A percentile compares a stretch with the other conserved stretches of the same genome.
Conservation (phyloP, 1,140 invertebrate species). For the Bombus breviceps region DNA sequence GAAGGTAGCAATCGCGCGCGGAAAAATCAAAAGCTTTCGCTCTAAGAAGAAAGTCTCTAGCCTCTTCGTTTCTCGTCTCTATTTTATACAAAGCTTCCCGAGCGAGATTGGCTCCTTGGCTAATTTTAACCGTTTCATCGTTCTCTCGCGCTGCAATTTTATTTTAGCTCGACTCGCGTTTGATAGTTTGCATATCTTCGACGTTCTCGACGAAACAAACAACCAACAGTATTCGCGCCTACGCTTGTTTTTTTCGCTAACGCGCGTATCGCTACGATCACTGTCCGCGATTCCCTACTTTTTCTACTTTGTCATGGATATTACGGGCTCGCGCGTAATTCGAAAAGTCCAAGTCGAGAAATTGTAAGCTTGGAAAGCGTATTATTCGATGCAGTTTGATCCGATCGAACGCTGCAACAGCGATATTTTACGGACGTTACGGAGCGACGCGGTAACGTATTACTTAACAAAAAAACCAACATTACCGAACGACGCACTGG, state of each 20-base stretch:
- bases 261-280: not conserved
- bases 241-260: not conserved
- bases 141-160: not conserved
- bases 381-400: too few relatives aligned
- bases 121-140: not conserved
- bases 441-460: not conserved
- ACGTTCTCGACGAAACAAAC: not conserved
- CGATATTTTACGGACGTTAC: not conserved
- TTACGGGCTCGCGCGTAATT: not conserved
- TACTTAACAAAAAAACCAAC: too few relatives aligned
- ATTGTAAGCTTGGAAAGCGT: fast-evolving
- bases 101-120: too few relatives aligned
- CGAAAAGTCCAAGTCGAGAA: not conserved
- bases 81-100: not conserved
- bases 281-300: not conserved
- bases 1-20: constrained; percentile 44
- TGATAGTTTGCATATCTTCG: fast-evolving
- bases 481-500: too few relatives aligned
- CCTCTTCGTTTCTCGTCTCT: not conserved
- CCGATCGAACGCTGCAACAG: too few relatives aligned
- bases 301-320: too few relatives aligned
- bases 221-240: not conserved
- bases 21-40: constrained; percentile 40
- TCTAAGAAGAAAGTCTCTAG: not conserved
- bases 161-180: not conserved